Percentiles rank a stretch among this genome's conserved stretches.
Evolutionary conservation across 1,140 invertebrate genomes (phyloP).

Genomic region (Sarcophaga peregrina): DNA sequence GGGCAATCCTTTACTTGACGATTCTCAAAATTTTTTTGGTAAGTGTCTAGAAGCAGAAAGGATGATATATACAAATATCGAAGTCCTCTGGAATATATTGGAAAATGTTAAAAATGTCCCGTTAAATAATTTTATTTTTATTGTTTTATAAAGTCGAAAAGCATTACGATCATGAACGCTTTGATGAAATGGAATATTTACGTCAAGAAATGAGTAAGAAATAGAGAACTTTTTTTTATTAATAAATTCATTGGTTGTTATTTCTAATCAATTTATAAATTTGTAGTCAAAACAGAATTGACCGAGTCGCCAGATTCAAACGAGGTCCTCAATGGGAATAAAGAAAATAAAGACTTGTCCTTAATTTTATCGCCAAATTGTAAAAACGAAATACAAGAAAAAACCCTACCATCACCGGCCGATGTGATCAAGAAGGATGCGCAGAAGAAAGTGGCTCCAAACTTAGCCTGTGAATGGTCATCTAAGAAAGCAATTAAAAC

Average conservation of each 20-base stretch:
- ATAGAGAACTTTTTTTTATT: background rate
- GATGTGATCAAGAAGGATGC: background rate
- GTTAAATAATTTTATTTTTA: slow-evolving; percentile 9
- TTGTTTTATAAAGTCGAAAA: slow-evolving; percentile 34
- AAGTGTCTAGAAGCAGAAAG: background rate
- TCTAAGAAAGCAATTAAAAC: slow-evolving; percentile 24
- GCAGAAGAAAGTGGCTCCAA: background rate
- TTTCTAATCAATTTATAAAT: background rate
- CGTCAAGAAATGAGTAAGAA: slow-evolving; percentile 43
- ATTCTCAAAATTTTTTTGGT: slow-evolving; percentile 48
- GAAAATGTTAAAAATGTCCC: background rate
- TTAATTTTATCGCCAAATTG: background rate
- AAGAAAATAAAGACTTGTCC: background rate
- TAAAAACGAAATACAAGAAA: background rate
- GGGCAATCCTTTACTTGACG: slow-evolving; percentile 37
- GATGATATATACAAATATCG: background rate
- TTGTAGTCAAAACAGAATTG: slow-evolving; percentile 16
- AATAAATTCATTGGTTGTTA: background rate
- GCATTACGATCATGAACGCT: slow-evolving; percentile 44
- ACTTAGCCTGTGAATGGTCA: slow-evolving; percentile 28
- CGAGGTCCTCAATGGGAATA: background rate
- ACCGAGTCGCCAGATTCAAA: background rate
- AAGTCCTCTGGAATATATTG: slow-evolving; percentile 2
- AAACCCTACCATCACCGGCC: background rate
- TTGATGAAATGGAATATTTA: slow-evolving; percentile 33